Base-by-base conservation (phyloP, 92 coral and sea anemone species). In the Bergia sp. region DNA sequence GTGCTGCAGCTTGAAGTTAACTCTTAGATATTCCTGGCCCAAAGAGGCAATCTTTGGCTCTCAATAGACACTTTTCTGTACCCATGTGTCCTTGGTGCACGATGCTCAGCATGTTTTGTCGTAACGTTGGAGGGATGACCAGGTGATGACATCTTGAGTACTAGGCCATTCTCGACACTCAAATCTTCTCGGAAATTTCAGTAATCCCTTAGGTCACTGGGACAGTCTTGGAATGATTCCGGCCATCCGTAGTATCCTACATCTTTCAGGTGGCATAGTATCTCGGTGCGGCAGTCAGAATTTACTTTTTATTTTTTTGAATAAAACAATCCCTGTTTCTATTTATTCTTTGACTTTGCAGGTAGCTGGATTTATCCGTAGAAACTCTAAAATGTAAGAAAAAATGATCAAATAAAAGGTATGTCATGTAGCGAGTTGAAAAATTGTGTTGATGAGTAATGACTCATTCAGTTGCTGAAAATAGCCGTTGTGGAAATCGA, bases 211-310 rank as follows among this genome's bases (percentile, higher is more conserved):
- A 91, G 80, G 80, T 91, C 89, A 15, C 18, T 29, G 29, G 29
- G 29, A 29, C 85, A 89, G 23, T 91, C 92, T 11, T 71, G 49
- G 40, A 42, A 45, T 47, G 4, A 61, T 40, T 93, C 91, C 4
- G 92, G 91, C 92, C 94, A 93, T 67, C 96, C 94, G 20, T 86
- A 87, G 82, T 89, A 80, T 16, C 89, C 73, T 20, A 88, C 85
- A 39, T 93, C 94, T 82, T 77, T 93, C 12, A 89, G 89, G 87
- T 91, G 88, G 53, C 61, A 29, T 29, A 29, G 29, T 29, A 29
- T 29, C 29, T 29, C 29, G 29, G 29, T 29, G 29, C 29, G 29
- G 29, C 29, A 29, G 29, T 29, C 29, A 29, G 29, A 29, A 29
- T 29, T 29, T 29, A 29, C 29, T 29, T 29, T 29, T 29, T 29